Conservation (phyloP, 2,113 vertebrate genomes). For the Ochotona princeps region DNA sequence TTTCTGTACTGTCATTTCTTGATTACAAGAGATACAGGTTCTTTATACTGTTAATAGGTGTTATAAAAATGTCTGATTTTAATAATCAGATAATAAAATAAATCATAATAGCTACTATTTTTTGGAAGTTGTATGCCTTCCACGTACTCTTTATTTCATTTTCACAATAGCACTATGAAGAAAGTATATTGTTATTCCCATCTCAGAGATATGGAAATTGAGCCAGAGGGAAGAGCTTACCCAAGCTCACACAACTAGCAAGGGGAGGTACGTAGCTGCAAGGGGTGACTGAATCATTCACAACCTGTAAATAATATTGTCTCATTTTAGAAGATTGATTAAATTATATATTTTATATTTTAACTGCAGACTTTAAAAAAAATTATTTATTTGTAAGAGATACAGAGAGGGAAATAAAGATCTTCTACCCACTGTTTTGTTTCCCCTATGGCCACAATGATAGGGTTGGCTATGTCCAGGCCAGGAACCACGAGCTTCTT, state of each 20-base stretch:
- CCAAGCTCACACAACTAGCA: background rate
- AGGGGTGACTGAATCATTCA: background rate
- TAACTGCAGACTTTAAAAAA: too few relatives aligned
- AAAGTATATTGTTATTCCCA: background rate
- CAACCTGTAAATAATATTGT: background rate
- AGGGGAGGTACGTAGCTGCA: background rate
- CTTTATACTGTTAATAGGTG: background rate
- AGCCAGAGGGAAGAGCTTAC: background rate
- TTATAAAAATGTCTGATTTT: slow-evolving; percentile 16
- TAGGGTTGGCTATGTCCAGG: too few relatives aligned
- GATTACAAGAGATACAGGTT: background rate
- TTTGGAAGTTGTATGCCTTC: slow-evolving; percentile 17
- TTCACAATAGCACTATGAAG: background rate
- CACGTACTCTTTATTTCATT: background rate
- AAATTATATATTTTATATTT: background rate
- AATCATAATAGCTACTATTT: slow-evolving; percentile 9
- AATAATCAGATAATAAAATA: background rate
- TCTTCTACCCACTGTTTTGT: too few relatives aligned
- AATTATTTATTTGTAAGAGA: too few relatives aligned
- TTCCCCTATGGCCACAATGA: too few relatives aligned
- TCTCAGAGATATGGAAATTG: background rate
- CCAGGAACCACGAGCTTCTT: too few relatives aligned
- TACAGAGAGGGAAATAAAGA: too few relatives aligned
- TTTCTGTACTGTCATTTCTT: slow-evolving; percentile 15
- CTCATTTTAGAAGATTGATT: background rate